Evolutionary conservation across 2,797 vertebrate genomes (phyloP), one percentile per base, ranked within the genome.

Genomic region (Gallinago stenura): DNA sequence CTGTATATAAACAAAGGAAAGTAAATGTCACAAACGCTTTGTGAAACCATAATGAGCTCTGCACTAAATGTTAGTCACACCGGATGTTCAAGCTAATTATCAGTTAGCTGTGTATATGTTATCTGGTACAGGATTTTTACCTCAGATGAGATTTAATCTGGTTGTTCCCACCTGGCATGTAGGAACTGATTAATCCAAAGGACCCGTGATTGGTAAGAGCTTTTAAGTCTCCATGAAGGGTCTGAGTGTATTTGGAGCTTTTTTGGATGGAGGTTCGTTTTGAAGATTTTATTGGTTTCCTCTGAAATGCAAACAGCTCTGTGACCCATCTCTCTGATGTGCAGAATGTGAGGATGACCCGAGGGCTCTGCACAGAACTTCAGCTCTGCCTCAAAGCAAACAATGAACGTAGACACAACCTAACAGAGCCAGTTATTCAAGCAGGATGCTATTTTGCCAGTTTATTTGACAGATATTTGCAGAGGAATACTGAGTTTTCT

Each of bases 1-100:
- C 70, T 88, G 21, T 82, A 45, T 82, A 69, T 60, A 90, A 95
- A 89, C 77, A 93, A 84, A 93, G 35, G 46, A 90, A 95, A 91
- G 61, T 58, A 93, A 95, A 96, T 90, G 94, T 93, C 95, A 89
- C 25, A 62, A 66, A 82, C 16, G 22, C 62, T 93, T 93, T 92
- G n/a, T 84, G 88, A 94, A 96, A 90, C 3, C 30, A 25, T 89
- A 88, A 94, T 56, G 58, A 95, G 72, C 41, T 61, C 70, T 82
- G 43, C 16, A 51, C 33, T 83, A 88, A 90, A 86, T 30, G n/a
- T 62, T 93, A 84, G 80, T 89, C 0, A 0, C 16, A 15, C 8
- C 73, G 64, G 71, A 89, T n/a, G 1, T 61, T 86, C 41, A 6
- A 50, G 35, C 62, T 84, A 88, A 93, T 91, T 75, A 91, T 41